Evolutionary conservation across 2,888 invertebrate genomes (phyloP).

Genomic region (Eretmocerus hayati): DNA sequence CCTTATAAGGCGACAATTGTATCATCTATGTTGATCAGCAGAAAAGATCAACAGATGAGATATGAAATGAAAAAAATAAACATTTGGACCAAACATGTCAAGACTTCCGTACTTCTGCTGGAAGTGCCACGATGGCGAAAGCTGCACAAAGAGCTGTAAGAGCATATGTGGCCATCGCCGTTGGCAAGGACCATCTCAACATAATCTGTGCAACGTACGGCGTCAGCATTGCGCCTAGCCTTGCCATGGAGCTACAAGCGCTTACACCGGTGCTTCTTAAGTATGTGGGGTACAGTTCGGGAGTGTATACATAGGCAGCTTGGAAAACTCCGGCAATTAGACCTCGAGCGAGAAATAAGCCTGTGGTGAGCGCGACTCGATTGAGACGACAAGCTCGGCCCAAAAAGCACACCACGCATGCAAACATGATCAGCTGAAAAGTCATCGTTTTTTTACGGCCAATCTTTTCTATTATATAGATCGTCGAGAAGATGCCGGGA

Average conservation of each 20-base stretch:
- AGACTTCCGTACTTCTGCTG: conserved; percentile 74
- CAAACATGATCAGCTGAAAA: conserved; percentile 80
- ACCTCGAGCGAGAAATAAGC: conserved; percentile 81
- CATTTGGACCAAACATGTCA: no score
- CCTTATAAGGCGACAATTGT: no score
- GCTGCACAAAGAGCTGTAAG: conserved; percentile 70
- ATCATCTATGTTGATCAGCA: no score
- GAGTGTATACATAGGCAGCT: conserved; percentile 92
- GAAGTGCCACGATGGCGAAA: conserved; percentile 68
- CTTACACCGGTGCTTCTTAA: conserved; percentile 86
- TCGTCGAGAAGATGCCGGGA: conserved; percentile 85
- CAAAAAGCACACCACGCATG: conserved; percentile 65
- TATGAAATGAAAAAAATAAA: no score
- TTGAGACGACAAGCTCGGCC: conserved; percentile 62
- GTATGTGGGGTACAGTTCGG: conserved; percentile 89
- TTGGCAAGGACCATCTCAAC: conserved; percentile 63
- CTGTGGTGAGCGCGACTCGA: conserved; percentile 68
- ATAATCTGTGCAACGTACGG: conserved; percentile 91
- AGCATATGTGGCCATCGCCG: conserved; percentile 72
- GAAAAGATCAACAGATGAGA: no score
- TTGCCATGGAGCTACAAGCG: conserved; percentile 82
- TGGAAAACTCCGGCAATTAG: conserved; percentile 92
- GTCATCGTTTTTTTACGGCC: conserved; percentile 92
- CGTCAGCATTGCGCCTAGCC: conserved; percentile 88
- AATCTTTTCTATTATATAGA: conserved; percentile 80